These are phyloP conservation scores for Bradypus variegatus DNA, from an alignment of 2,797 vertebrate species.

Conservation along the genomic window DNA sequence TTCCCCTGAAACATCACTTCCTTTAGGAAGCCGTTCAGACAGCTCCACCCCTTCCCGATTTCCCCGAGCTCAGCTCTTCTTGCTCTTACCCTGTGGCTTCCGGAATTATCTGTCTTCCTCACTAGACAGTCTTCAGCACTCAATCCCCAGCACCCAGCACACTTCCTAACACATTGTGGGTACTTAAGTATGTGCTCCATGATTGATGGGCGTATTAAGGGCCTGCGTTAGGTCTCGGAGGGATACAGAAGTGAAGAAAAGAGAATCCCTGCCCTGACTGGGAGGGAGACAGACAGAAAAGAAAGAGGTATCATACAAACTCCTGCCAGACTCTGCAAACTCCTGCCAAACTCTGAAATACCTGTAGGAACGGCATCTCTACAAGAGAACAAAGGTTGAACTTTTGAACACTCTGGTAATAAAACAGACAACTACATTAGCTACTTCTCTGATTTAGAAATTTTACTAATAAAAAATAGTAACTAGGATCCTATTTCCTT, in stretches of 20 bases:
- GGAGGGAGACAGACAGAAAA: neutral
- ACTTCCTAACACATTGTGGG: neutral
- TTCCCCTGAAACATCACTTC: conserved; percentile 53
- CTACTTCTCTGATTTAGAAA: neutral
- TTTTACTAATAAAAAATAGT: neutral
- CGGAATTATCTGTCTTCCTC: conserved; percentile 28
- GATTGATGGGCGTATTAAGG: neutral
- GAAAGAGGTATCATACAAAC: neutral
- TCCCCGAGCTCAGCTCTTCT: conserved; percentile 17
- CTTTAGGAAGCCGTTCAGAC: conserved; percentile 52
- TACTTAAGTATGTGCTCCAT: neutral
- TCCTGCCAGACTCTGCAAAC: neutral
- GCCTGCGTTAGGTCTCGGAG: neutral
- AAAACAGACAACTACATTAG: conserved; percentile 9
- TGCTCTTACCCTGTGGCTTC: neutral
- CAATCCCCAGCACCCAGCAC: neutral
- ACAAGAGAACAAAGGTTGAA: conserved; percentile 5
- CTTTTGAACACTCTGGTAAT: neutral
- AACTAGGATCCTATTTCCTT: conserved; percentile 40
- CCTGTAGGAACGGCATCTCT: neutral
- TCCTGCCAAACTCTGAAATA: neutral
- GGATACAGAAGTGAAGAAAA: neutral
- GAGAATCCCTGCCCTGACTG: neutral
- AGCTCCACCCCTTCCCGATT: neutral
- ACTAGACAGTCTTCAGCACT: neutral